These are phyloP conservation scores for Hexactinellida sp. DNA, from an alignment of 37 sponge, comb jelly and placozoan species.

Conservation along the genomic window DNA sequence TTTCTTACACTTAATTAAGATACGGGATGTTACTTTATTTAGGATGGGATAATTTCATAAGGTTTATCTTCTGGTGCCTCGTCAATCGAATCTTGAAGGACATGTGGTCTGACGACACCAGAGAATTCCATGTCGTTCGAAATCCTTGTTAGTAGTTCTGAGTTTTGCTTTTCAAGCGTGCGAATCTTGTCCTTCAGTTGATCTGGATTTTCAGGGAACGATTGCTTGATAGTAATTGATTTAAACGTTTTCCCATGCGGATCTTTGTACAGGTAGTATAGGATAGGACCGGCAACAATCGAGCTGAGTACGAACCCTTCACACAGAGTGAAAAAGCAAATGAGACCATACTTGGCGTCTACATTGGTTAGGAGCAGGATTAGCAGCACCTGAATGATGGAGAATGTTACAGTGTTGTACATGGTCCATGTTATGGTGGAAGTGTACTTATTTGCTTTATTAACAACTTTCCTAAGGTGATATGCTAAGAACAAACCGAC, in stretches of 20 bases:
- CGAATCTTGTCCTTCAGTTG: background rate
- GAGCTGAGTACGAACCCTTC: background rate
- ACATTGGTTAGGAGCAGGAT: background rate
- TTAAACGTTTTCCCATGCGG: slow-evolving; percentile 4
- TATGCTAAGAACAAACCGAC: background rate
- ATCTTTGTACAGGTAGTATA: background rate
- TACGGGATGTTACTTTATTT: no score
- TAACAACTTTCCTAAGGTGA: background rate
- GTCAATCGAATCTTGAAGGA: background rate
- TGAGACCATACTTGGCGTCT: background rate
- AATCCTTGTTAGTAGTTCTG: background rate
- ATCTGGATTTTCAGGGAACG: background rate
- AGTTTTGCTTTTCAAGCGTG: background rate
- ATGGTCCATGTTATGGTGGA: slow-evolving; percentile 7
- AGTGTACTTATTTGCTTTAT: background rate
- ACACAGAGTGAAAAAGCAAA: background rate
- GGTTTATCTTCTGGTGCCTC: background rate
- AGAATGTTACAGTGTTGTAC: background rate
- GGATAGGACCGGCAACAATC: background rate
- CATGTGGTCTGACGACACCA: background rate
- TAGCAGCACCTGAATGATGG: background rate
- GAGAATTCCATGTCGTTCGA: background rate
- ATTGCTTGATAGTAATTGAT: background rate
- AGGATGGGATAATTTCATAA: no score
- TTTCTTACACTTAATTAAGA: no score